Conservation (phyloP, 2,113 vertebrate species). For the Aegypius monachus region DNA sequence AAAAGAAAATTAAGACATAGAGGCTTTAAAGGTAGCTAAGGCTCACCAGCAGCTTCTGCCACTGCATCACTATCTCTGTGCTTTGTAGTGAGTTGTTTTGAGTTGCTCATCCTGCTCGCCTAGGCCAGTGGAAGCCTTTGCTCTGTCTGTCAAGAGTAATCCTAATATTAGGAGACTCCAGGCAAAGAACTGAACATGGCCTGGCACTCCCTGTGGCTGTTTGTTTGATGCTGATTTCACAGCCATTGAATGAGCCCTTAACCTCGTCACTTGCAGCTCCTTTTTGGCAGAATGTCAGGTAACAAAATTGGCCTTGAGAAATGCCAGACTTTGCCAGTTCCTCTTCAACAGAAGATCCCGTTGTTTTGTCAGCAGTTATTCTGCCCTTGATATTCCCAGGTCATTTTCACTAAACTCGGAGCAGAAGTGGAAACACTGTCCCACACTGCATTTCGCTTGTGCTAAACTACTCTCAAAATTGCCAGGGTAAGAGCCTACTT, state of each 20-base stretch:
- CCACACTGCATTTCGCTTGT: not conserved
- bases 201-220: conserved; percentile 35
- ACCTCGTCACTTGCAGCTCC: not conserved
- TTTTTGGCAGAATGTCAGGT: conserved; percentile 52
- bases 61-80: fast-evolving
- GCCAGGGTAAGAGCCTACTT: not conserved
- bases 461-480: not conserved
- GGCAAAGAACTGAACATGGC: not conserved
- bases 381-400: not conserved
- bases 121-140: conserved; percentile 13
- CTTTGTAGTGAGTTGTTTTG: not conserved
- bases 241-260: conserved; percentile 33
- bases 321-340: conserved; percentile 45
- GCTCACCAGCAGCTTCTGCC: not conserved
- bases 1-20: not conserved
- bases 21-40: not conserved
- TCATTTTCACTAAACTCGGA: not conserved
- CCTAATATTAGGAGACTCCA: conserved; percentile 19
- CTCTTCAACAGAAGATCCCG: not conserved
- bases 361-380: conserved; percentile 6
- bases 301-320: conserved; percentile 42
- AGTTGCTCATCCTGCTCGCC: not conserved
- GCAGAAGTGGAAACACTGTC: not conserved
- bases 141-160: conserved; percentile 40
- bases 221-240: conserved; percentile 55